Base-by-base conservation (phyloP, 2,113 vertebrate genomes). In the Tenebrosternarchus preto region DNA sequence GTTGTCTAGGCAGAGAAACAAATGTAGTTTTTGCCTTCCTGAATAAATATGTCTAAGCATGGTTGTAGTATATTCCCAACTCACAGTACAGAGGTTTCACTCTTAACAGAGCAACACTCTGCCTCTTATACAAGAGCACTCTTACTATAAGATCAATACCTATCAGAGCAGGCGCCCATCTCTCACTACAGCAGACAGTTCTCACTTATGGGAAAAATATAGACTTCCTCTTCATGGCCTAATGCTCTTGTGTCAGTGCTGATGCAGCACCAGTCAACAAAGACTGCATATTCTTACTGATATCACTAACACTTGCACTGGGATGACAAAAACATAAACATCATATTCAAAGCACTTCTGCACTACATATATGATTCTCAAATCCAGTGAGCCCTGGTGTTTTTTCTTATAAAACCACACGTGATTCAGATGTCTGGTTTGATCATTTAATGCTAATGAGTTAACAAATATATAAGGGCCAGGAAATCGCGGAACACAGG, bases 131-230 rank as follows among this genome's bases (percentile, higher is more conserved):
- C 66, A 78, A 59, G 63, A 76, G 59, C 57, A 76, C 76, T 84
- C 78, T 81, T 77, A 81, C 31, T 69, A 50, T 75, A 67, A 84
- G 85, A 92, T 91, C 90, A 87, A 93, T 93, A 91, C 53, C 86
- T 78, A 86, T 93, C 92, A 92, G 80, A 50, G 84, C 68, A 73
- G 84, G 85, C 77, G 83, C 81, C 89, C 81, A 83, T 88, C 85
- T 88, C 76, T 79, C 77, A 50, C 33, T 71, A 43, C 56, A 78
- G 77, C 87, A 87, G 83, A 81, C 76, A 83, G 74, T 63, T 83
- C 86, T 82, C 80, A 85, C 83, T 86, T 88, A 90, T 87, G 86
- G 85, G 82, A 85, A 46, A 82, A 82, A 82, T 83, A 81, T 81
- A 64, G 43, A 57, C 80, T 77, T 60, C 11, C 81, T 74, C 70